A percentile compares a stretch with the other conserved stretches of the same genome.
These are phyloP conservation scores for Ormia ochracea DNA, from an alignment of 2,888 invertebrate genomes.

Conservation along the genomic window DNA sequence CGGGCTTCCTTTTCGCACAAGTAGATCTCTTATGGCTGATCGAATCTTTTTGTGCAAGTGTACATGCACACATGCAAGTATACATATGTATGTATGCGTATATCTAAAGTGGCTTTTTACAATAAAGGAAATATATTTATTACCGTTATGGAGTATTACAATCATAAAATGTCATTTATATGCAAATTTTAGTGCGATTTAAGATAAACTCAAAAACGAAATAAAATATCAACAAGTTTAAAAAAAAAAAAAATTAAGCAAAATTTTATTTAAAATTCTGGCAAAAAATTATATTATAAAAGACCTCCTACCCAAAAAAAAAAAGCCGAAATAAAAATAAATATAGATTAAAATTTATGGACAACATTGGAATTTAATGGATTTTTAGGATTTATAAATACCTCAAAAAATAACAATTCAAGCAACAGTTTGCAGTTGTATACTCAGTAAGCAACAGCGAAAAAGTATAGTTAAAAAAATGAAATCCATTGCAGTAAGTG, in stretches of 20 bases:
- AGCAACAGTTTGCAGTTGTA: conserved; percentile 36
- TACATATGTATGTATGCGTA: no score
- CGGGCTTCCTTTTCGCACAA: not conserved
- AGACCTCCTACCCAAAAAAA: conserved; percentile 46
- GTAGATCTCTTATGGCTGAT: not conserved
- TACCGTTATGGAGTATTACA: conserved; percentile 53
- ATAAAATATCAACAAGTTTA: conserved; percentile 47
- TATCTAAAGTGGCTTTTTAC: conserved; percentile 18
- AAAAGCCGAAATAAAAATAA: not conserved
- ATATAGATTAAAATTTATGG: conserved; percentile 53
- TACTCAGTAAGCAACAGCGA: conserved; percentile 43
- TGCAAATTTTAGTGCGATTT: conserved; percentile 37
- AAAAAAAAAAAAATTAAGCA: conserved; percentile 39
- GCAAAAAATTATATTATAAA: conserved; percentile 23
- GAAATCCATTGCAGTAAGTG: conserved; percentile 49
- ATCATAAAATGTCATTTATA: conserved; percentile 51
- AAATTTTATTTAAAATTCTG: conserved; percentile 13
- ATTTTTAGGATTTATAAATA: conserved; percentile 51
- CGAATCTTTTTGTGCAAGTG: not conserved
- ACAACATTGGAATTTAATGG: conserved; percentile 40
- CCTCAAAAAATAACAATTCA: conserved; percentile 37
- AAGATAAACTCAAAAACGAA: conserved; percentile 15
- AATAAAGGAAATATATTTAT: conserved; percentile 48
- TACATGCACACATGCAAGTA: no score
- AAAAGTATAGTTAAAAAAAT: conserved; percentile 25